Conservation (phyloP, 2,113 vertebrate genomes). For the Mungos mungo region DNA sequence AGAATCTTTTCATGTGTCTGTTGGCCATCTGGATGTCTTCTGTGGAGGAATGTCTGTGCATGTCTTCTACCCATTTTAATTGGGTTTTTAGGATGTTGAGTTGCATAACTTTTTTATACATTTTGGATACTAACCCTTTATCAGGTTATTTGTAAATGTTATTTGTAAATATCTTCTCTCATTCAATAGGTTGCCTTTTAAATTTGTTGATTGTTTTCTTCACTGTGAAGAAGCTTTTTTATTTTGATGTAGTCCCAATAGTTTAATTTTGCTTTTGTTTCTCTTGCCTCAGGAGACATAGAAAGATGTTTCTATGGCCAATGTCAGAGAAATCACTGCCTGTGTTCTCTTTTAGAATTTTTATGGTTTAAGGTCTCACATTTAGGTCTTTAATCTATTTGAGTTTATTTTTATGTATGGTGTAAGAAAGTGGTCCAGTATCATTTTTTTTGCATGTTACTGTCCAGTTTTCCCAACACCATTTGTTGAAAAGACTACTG, state of each 20-base stretch:
- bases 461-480: neutral
- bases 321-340: neutral
- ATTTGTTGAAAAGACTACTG: neutral
- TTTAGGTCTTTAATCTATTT: neutral
- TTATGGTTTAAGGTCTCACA: neutral
- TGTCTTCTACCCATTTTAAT: neutral
- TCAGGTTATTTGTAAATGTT: neutral
- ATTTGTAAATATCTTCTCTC: neutral
- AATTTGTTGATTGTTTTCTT: neutral
- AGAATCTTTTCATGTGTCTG: neutral
- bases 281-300: neutral
- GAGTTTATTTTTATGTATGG: neutral
- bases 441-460: neutral
- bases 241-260: neutral
- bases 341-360: neutral
- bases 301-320: neutral
- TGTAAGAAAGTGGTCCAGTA: neutral
- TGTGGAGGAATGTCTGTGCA: neutral
- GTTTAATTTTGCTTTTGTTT: neutral
- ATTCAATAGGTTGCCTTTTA: neutral
- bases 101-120: neutral
- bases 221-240: neutral
- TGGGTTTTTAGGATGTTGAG: neutral
- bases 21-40: neutral
- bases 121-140: neutral